Conservation (phyloP, 2,888 invertebrate species). For the Chelonus formosanus region DNA sequence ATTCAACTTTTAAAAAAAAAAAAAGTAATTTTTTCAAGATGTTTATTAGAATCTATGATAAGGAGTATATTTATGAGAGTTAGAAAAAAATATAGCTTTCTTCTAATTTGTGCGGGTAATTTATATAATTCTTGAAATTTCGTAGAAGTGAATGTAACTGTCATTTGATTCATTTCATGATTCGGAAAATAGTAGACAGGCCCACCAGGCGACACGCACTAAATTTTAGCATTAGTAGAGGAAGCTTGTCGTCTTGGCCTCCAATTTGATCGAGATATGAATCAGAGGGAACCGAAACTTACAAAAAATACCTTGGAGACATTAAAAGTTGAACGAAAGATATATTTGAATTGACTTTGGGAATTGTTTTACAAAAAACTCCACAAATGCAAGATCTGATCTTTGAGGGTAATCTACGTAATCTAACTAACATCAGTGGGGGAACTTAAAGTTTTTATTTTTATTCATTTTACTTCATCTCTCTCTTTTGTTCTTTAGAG, state of each 20-base stretch:
- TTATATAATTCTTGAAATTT: constrained; percentile 4
- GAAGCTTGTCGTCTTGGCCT: constrained; percentile 25
- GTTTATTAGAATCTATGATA: background rate
- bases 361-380: constrained; percentile 24
- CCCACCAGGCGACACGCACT: constrained; percentile 40
- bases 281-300: constrained; percentile 10
- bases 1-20: background rate
- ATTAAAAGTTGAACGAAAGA: constrained; percentile 13
- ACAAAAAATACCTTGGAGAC: constrained; percentile 6
- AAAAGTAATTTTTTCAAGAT: background rate
- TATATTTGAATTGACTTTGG: constrained; percentile 20
- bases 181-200: constrained; percentile 35
- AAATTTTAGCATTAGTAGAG: constrained; percentile 43
- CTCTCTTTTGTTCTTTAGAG: background rate
- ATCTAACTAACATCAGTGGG: background rate
- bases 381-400: constrained; percentile 20
- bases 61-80: background rate
- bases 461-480: too few relatives aligned
- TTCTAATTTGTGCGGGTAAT: background rate
- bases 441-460: background rate
- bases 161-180: constrained; percentile 36
- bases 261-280: constrained; percentile 25
- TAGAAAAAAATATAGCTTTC: constrained; percentile 16
- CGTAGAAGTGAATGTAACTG: constrained; percentile 23
- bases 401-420: background rate